Evolutionary conservation across 2,888 invertebrate genomes (phyloP), one percentile per base, ranked within the genome.

Genomic region (Arenicola marina): DNA sequence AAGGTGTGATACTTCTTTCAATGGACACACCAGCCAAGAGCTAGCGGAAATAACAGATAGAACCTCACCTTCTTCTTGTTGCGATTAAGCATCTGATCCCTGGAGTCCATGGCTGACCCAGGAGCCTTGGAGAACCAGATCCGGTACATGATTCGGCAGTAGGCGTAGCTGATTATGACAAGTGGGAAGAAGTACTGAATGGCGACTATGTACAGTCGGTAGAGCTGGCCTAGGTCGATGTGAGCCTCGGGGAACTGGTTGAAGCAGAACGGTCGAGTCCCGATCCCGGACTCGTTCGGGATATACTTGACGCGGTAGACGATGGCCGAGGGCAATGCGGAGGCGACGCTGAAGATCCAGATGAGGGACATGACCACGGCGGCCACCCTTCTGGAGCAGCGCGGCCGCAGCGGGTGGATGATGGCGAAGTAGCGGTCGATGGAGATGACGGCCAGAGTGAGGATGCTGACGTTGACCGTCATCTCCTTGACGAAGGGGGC

Each of bases 401-500:
- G 77, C 1, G 91, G 91, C 51, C 90, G 87, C 38, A 85, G 72
- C 0, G 84, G 85, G 62, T 82, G 79, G 31, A 85, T 72, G 26
- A 85, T 83, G n/a, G 85, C 84, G 26, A 80, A 80, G 82, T 93
- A 92, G 29, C 93, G 87, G 84, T 94, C 93, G 61, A 93, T 87
- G 0, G 93, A 92, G 63, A 93, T 92, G 57, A 92, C 92, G 15
- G 92, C 92, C 26, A 94, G 84, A 0, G 93, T 93, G 78, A 93
- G 91, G 34, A 94, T 91, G 72, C 92, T 92, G n/a, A 93, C 92
- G 78, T 91, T 92, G 1, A 94, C 92, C 70, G 91, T 91, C 21
- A 94, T 85, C 0, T 91, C 89, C 84, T 92, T 92, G 11, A 93
- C 90, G 83, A 92, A 94, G 0, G 93, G 93, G 72, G 93, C 92